Evolutionary conservation across 1,140 invertebrate genomes (phyloP).

Genomic region (Hylaeus anthracinus): DNA sequence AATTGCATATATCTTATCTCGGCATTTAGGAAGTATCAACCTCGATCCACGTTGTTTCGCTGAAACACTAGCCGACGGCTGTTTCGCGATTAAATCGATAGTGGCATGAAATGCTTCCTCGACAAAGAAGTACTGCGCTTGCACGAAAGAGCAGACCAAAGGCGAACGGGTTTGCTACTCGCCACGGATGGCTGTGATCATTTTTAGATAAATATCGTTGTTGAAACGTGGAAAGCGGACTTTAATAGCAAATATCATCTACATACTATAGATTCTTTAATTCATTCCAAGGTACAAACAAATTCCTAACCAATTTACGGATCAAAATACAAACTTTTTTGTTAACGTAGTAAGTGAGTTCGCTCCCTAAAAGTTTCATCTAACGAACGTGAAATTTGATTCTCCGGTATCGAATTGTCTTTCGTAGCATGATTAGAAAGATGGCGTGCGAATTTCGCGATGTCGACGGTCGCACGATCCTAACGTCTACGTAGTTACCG

Average conservation of each 20-base stretch:
- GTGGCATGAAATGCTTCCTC: neutral
- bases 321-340: too few relatives aligned
- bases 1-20: constrained; percentile 29
- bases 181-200: too few relatives aligned
- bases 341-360: too few relatives aligned
- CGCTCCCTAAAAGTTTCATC: too few relatives aligned
- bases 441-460: constrained; percentile 13
- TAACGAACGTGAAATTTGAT: too few relatives aligned
- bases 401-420: neutral
- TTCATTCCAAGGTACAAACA: too few relatives aligned
- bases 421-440: neutral
- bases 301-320: too few relatives aligned
- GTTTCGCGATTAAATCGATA: constrained; percentile 6
- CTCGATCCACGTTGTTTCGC: neutral
- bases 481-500: neutral
- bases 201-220: too few relatives aligned
- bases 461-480: constrained; percentile 17
- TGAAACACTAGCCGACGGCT: neutral
- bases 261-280: too few relatives aligned
- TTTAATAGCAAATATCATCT: too few relatives aligned
- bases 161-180: neutral
- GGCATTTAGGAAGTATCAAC: neutral
- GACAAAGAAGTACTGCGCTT: neutral
- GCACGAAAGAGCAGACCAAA: neutral
- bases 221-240: too few relatives aligned